These are phyloP conservation scores for Ictidomys tridecemlineatus DNA, from an alignment of 2,113 vertebrate species.

Conservation along the genomic window DNA sequence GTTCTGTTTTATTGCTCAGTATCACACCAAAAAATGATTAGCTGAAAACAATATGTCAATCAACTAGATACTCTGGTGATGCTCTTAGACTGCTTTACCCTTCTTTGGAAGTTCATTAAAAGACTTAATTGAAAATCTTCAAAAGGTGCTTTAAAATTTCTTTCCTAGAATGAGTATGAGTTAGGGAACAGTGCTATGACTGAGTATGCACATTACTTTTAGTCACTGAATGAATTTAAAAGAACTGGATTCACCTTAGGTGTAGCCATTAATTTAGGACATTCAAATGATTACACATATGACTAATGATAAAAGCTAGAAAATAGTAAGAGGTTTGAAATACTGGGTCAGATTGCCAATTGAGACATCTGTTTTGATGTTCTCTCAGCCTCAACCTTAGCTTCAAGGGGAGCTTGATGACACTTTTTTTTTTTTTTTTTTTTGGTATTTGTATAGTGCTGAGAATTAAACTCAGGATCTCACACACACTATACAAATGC, in stretches of 20 bases:
- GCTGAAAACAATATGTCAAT: constrained; percentile 41
- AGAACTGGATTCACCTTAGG: background rate
- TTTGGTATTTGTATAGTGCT: too few species aligned
- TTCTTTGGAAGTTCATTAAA: constrained; percentile 38
- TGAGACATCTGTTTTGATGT: background rate
- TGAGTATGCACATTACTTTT: background rate
- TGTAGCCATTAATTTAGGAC: background rate
- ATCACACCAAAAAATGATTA: background rate
- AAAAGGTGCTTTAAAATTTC: constrained; percentile 1
- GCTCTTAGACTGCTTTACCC: constrained; percentile 11
- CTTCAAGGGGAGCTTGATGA: background rate
- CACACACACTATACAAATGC: too few species aligned
- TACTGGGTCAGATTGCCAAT: background rate
- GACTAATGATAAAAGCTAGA: background rate
- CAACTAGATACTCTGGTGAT: background rate
- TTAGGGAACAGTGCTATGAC: background rate
- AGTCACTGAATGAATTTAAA: background rate
- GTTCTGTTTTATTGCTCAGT: background rate
- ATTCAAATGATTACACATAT: background rate
- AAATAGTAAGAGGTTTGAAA: background rate
- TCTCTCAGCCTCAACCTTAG: background rate
- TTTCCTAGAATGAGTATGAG: background rate
- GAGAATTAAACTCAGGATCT: too few species aligned
- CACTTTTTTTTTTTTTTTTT: too few species aligned
- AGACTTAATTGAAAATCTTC: constrained; percentile 41